Evolutionary conservation across 2,797 vertebrate species (phyloP), one percentile per base, ranked within the genome.

Genomic region (Hypotaenidia philippensis): DNA sequence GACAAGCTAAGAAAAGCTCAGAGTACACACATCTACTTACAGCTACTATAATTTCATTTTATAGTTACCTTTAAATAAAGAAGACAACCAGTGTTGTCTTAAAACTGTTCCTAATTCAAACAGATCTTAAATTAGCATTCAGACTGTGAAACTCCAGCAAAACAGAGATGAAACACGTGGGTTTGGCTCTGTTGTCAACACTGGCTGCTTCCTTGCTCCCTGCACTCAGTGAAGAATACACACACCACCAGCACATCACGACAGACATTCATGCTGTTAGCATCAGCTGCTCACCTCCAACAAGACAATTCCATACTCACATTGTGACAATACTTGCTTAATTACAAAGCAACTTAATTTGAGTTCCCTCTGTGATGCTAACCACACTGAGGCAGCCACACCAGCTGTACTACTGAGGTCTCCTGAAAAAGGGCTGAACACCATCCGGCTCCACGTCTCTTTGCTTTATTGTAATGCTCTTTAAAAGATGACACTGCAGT

Each of bases 391-490:
- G 50, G 36, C 63, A 40, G 65, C 38, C 55, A 13, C 27, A 3
- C 2, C 17, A 68, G 22, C 52, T 25, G 12, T 2, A 8, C 4
- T 63, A 40, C 76, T 13, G 10, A 61, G 78, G 34, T 22, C 21
- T 50, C 83, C 87, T 74, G 81, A 96, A 91, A 75, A 94, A 90
- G 66, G 63, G 75, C 45, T 87, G 4, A 71, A 89, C 89, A 75
- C 72, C 7, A 0, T 17, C 91, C 60, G 79, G 92, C 83, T 97
- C 93, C 44, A 0, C 61, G 93, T 92, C 92, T 97, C 90, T 96
- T 96, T 94, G 89, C 89, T 97, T 97, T 97, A 97, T 97, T 97
- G 27, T 82, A 95, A 97, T 94, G 89, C 65, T 97, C 86, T 95
- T 90, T 86, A 87, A 75, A 94, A 97, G 96, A 96, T 96, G 96